phyloP scores from a whole-genome alignment of 2,888 invertebrate genomes.

The Silvanus unidentatus region DNA sequence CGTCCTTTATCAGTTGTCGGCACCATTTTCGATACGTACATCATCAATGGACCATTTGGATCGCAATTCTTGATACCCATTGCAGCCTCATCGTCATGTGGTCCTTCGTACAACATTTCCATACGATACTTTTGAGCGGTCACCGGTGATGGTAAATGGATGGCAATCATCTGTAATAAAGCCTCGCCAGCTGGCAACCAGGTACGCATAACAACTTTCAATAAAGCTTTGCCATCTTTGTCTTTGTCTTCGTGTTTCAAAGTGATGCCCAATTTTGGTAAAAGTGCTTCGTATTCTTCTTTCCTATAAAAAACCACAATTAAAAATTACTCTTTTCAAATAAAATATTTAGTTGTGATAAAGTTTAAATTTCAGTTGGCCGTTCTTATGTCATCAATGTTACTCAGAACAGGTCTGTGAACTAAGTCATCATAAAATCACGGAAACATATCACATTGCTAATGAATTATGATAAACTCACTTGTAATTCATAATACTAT shows the following conservation, averaged over 20 bases:
- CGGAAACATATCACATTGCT: not conserved
- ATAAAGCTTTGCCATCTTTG: constrained; percentile 89
- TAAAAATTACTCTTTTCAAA: constrained; percentile 2
- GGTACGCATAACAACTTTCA: constrained; percentile 97
- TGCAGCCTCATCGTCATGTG: constrained; percentile 85
- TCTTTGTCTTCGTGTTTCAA: constrained; percentile 94
- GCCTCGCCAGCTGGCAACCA: constrained; percentile 99
- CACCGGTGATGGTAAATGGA: constrained; percentile 98
- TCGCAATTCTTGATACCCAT: constrained; percentile 70
- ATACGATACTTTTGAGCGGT: constrained; percentile 98
- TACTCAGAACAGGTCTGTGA: constrained; percentile 46
- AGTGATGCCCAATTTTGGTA: constrained; percentile 86
- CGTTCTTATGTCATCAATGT: constrained; percentile 54
- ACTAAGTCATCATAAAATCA: constrained; percentile 50
- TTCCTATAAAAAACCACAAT: constrained; percentile 55
- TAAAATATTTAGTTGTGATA: not conserved
- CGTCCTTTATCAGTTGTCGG: constrained; percentile 99
- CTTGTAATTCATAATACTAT: constrained; percentile 56
- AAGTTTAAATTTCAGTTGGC: constrained; percentile 48
- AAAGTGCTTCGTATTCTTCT: constrained; percentile 81
- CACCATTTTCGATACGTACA: constrained; percentile 99
- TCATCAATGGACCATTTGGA: constrained; percentile 96
- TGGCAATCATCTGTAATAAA: constrained; percentile 99
- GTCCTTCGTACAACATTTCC: constrained; percentile 99
- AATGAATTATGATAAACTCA: constrained; percentile 18